Evolutionary conservation across 2,888 invertebrate species (phyloP).

Genomic region (Nemotelus pantherinus): DNA sequence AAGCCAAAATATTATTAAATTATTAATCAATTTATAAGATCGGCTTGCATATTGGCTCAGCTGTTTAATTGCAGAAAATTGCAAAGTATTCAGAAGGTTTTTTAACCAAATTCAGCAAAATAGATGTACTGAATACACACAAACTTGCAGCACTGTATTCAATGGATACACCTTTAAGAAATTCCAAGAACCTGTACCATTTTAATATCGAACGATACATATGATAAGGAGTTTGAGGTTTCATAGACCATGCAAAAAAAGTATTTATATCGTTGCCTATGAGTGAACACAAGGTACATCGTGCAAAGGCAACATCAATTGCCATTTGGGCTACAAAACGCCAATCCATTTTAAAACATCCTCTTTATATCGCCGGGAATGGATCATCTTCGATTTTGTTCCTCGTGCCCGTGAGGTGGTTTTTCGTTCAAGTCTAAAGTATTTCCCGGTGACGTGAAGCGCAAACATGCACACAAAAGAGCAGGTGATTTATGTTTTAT

Average conservation of each 20-base stretch:
- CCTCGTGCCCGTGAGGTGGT: slow-evolving; percentile 10
- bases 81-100: no score
- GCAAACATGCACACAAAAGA: slow-evolving; percentile 43
- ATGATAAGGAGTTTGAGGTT: slow-evolving; percentile 39
- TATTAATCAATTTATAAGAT: no score
- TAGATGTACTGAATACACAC: background rate
- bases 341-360: slow-evolving; percentile 21
- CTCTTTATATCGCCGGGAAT: background rate
- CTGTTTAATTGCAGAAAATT: no score
- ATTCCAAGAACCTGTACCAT: background rate
- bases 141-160: background rate
- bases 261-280: slow-evolving; percentile 41
- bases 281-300: slow-evolving; percentile 20
- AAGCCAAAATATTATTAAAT: no score
- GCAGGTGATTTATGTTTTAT: slow-evolving; percentile 48
- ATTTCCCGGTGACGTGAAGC: slow-evolving; percentile 21
- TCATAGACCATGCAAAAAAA: slow-evolving; percentile 33
- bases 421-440: slow-evolving; percentile 3
- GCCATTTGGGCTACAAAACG: slow-evolving; percentile 12
- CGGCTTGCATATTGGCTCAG: no score
- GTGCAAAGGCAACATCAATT: background rate
- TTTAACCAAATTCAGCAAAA: background rate
- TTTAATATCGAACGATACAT: slow-evolving; percentile 42
- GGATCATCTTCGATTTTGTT: slow-evolving; percentile 12
- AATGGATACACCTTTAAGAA: background rate